These are phyloP conservation scores for Nasonovia ribisnigri DNA, from an alignment of 2,888 invertebrate genomes.

Conservation along the genomic window DNA sequence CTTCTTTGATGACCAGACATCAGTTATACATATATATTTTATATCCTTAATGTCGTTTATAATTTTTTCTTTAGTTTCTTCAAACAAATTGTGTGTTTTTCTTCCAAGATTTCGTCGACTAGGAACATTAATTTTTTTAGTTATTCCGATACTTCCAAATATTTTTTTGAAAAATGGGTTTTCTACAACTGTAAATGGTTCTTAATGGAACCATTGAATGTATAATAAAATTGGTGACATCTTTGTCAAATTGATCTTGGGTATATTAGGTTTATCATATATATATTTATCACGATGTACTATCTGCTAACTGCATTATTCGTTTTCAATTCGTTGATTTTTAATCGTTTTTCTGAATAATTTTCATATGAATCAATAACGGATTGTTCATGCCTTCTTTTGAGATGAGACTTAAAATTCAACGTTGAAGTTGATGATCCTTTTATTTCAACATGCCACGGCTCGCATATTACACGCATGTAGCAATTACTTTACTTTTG, in stretches of 20 bases:
- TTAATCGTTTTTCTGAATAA: no score
- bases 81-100: background rate
- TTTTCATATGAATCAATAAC: background rate
- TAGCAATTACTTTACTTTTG: no score
- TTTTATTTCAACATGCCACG: no score
- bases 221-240: background rate
- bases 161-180: background rate
- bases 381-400: constrained; percentile 29
- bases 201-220: background rate
- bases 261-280: no score
- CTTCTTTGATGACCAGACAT: constrained; percentile 3
- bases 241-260: background rate
- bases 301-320: background rate
- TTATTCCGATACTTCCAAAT: background rate
- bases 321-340: no score
- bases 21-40: background rate
- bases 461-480: no score
- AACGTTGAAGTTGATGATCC: no score
- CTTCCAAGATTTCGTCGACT: constrained; percentile 10
- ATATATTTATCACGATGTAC: background rate
- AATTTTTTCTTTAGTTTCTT: background rate
- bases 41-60: background rate
- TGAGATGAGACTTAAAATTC: background rate
- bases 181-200: background rate
- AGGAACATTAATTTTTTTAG: background rate